These are phyloP conservation scores for Peromyscus eremicus DNA, from an alignment of 2,797 vertebrate genomes.

Conservation along the genomic window DNA sequence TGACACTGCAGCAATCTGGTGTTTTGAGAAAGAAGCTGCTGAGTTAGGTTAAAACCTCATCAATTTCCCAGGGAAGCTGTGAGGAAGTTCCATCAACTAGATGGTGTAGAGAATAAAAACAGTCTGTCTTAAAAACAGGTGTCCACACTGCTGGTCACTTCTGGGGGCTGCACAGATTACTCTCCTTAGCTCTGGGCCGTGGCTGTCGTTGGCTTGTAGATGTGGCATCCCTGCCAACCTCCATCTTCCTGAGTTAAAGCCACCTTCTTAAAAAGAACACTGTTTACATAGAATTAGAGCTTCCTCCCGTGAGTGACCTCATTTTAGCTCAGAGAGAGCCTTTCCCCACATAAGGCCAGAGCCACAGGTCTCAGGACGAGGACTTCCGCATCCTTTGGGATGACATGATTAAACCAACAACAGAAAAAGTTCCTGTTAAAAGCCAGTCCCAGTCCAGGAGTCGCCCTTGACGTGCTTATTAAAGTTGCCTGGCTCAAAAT, in stretches of 20 bases:
- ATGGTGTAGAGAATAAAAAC: neutral
- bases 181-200: neutral
- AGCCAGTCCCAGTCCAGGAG: neutral
- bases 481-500: neutral
- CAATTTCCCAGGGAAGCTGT: neutral
- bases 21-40: neutral
- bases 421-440: neutral
- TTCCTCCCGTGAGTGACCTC: neutral
- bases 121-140: neutral
- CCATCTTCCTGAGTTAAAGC: neutral
- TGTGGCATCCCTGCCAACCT: neutral
- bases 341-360: neutral
- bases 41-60: neutral
- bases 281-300: neutral
- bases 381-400: neutral
- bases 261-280: neutral
- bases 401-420: neutral
- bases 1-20: neutral
- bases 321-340: neutral
- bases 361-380: neutral
- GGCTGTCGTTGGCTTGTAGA: neutral
- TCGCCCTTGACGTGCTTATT: neutral
- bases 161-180: no score
- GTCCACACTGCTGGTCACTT: neutral
- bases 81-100: neutral